Evolutionary conservation across 2,797 vertebrate species (phyloP), one percentile per base, ranked within the genome.

Genomic region (Coregonus suidteri): DNA sequence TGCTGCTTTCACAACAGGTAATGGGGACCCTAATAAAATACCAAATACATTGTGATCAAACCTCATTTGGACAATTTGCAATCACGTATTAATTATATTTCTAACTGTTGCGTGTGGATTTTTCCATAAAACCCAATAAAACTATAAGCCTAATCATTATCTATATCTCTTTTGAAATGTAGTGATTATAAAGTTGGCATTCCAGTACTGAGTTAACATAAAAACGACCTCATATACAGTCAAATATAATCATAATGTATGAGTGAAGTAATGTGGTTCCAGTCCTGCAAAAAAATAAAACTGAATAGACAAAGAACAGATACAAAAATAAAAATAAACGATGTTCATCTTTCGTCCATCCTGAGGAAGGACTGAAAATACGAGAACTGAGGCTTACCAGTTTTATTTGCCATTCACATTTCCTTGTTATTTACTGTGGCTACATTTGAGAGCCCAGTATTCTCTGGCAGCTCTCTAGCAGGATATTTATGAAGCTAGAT

Each of bases 401-500:
- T 66, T 66, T 66, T 15, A 66, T 66, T 66, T 66, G 9, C 64
- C 37, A 70, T 41, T 70, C 4, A 67, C 4, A n/a, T n/a, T 56
- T 56, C 54, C 54, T 16, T 64, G 31, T 41, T 62, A 62, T 59
- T 74, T 62, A 74, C 35, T 20, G 73, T 20, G 4, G 9, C 54
- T 56, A 56, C 18, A 53, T 53, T 73, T 53, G 30, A 72, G 71
- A 37, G 56, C 3, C 37, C 18, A 15, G 56, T 62, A 35, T 74
- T 35, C 16, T 18, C 31, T 41, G 6, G 34, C 34, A 16, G 31
- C 31, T 74, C 14, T 69, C 41, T 9, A 71, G 18, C 18, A 59
- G 34, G 9, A 76, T 68, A 73, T 76, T 75, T 78, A 76, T 73
- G 52, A 66, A 35, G 34, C 13, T 14, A 73, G 69, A 76, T 76